Base-by-base conservation (phyloP, 2,113 vertebrate species). In the human (Homo sapiens) region DNA sequence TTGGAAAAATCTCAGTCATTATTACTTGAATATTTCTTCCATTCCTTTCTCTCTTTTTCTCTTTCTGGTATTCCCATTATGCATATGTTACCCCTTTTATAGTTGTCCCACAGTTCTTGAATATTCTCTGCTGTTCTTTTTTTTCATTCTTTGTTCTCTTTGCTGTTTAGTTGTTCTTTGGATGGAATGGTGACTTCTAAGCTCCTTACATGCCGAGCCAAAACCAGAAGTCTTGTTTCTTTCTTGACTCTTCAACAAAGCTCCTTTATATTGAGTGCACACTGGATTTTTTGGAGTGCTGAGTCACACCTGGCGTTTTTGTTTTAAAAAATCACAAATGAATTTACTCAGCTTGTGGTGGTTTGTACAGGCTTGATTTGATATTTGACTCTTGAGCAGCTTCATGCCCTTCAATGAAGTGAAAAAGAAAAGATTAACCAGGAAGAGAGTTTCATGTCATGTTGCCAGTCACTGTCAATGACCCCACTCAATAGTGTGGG, bases 1-100 rank as follows among this genome's bases (percentile, higher is more conserved):
- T 90, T 90, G 32, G 43, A 79, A 78, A 90, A 79, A 27, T 79
- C 57, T 90, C 22, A n/a, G 30, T 61, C 38, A 83, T 17, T 45
- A 27, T 27, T 64, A 30, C 57, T 79, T 22, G n/a, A 13, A 18
- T 20, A 45, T 57, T 68, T 18, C 30, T 68, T 72, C 30, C 16
- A 1, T 38, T 75, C 45, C 6, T 27, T 30, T 20, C 11, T 52
- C 78, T 82, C n/a, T 70, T 61, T 78, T 57, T 40, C 38, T 83
- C n/a, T 73, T 50, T 75, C 64, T 75, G n/a, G 14, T 89, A 43
- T 38, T n/a, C 25, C 10, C n/a, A 11, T 76, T 45, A 40, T 64
- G 27, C 6, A 32, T 43, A 6, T 66, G 40, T 55, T 43, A 4
- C 7, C 35, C 10, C 43, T 18, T 45, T 76, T 40, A 3, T 13